A percentile compares a stretch with the other conserved stretches of the same genome.
phyloP scores from a whole-genome alignment of 1,140 invertebrate genomes.

The Drosophila baimaii region DNA sequence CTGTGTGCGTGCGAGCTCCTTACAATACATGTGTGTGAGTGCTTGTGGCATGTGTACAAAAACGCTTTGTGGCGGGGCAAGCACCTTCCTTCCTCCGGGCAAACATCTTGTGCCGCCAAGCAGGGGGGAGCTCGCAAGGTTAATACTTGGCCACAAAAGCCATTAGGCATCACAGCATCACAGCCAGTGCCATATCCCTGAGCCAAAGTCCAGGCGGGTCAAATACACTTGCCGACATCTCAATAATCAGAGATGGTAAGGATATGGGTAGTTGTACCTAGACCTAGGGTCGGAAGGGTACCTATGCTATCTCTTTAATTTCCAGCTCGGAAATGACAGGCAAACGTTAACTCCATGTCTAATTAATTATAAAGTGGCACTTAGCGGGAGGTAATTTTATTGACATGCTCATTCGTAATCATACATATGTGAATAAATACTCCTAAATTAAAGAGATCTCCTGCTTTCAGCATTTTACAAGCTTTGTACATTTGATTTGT shows the following conservation, averaged over 20 bases:
- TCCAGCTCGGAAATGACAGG: no score
- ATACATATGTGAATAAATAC: not conserved
- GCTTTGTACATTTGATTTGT: not conserved
- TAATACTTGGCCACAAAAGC: constrained; percentile 75
- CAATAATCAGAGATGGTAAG: constrained; percentile 33
- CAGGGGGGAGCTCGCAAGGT: constrained; percentile 50
- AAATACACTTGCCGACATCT: constrained; percentile 57
- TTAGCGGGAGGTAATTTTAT: not conserved
- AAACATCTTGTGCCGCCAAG: constrained; percentile 1
- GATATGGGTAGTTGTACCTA: constrained; percentile 1
- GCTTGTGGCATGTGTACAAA: constrained; percentile 52
- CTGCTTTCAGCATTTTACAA: not conserved
- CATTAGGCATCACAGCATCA: constrained; percentile 60
- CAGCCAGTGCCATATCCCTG: constrained; percentile 35
- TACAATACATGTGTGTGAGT: constrained; percentile 22
- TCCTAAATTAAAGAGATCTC: not conserved
- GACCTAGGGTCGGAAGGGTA: not conserved
- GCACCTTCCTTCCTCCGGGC: constrained; percentile 43
- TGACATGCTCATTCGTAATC: not conserved
- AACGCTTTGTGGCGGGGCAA: constrained; percentile 63
- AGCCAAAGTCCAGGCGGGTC: constrained; percentile 60
- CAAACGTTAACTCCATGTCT: not conserved
- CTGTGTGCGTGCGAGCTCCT: constrained; percentile 21
- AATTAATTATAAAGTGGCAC: not conserved
- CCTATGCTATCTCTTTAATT: not conserved